Percentiles rank a stretch among this genome's conserved stretches.
These are phyloP conservation scores for Gonioctena quinquepunctata DNA, from an alignment of 1,140 invertebrate genomes.

Conservation along the genomic window DNA sequence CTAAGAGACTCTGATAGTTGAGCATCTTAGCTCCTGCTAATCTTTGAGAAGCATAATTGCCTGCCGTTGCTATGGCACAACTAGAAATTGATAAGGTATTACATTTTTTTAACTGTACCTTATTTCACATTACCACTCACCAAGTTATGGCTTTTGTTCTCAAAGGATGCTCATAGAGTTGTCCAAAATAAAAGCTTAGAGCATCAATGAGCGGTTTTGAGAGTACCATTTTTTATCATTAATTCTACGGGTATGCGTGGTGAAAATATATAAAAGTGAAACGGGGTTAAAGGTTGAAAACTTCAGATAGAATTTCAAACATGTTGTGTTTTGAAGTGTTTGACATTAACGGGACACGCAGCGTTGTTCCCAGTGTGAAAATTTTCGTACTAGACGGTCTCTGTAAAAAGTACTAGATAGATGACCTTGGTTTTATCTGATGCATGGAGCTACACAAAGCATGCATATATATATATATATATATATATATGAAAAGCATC, in stretches of 20 bases:
- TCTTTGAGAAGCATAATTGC: slow-evolving; percentile 69
- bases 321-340: too few species aligned
- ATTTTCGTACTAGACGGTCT: too few species aligned
- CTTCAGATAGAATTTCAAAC: too few species aligned
- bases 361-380: too few species aligned
- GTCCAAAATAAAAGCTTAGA: slow-evolving; percentile 68
- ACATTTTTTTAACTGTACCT: background rate
- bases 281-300: slow-evolving; percentile 5
- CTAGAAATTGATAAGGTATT: slow-evolving; percentile 48
- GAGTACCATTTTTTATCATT: slow-evolving; percentile 63
- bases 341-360: too few species aligned
- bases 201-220: slow-evolving; percentile 71
- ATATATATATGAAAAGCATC: too few species aligned
- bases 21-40: slow-evolving; percentile 63
- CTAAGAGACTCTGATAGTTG: slow-evolving; percentile 67
- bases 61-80: slow-evolving; percentile 65
- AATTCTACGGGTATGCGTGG: background rate
- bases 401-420: too few species aligned
- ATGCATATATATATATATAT: too few species aligned
- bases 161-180: slow-evolving; percentile 70
- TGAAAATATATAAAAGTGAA: background rate
- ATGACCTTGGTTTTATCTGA: too few species aligned
- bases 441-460: too few species aligned
- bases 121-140: too few species aligned
- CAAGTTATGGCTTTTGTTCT: slow-evolving; percentile 74